Percentiles rank a stretch among this genome's conserved stretches.
Conservation (phyloP, 2,888 invertebrate species). For the Pristionchus arcanus region DNA sequence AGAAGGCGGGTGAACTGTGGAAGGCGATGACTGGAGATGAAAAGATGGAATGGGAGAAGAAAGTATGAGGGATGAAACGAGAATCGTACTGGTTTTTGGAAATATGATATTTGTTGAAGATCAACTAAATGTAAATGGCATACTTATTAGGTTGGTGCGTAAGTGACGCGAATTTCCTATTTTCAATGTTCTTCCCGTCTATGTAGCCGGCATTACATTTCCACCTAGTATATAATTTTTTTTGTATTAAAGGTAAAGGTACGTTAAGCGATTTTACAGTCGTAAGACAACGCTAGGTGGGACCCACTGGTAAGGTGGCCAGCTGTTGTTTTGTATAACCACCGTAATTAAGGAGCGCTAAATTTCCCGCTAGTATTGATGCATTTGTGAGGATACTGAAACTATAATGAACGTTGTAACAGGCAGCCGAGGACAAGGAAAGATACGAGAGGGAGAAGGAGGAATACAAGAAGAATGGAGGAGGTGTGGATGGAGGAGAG, state of each 20-base stretch:
- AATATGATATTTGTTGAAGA: background rate
- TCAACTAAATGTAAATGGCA: background rate
- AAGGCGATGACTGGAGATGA: slow-evolving; percentile 84
- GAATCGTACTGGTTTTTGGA: background rate
- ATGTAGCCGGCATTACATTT: too few relatives aligned
- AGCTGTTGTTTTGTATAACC: too few relatives aligned
- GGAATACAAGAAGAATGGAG: slow-evolving; percentile 85
- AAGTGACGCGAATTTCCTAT: too few relatives aligned
- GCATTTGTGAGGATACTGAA: background rate
- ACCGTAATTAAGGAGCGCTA: too few relatives aligned
- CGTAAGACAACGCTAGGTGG: too few relatives aligned
- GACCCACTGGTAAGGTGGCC: too few relatives aligned
- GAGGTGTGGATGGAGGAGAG: slow-evolving; percentile 54
- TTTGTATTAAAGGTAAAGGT: too few relatives aligned
- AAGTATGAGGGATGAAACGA: background rate
- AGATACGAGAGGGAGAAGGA: slow-evolving; percentile 92
- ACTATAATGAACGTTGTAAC: slow-evolving; percentile 76
- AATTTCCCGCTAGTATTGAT: background rate
- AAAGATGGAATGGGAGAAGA: slow-evolving; percentile 59
- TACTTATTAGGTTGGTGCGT: too few relatives aligned
- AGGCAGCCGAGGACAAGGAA: slow-evolving; percentile 90
- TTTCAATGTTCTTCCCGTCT: too few relatives aligned
- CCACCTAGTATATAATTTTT: too few relatives aligned
- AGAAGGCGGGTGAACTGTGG: slow-evolving; percentile 96
- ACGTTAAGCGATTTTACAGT: too few relatives aligned